Base-by-base conservation (phyloP, 1,140 invertebrate species). In the Lordiphosa stackelbergi region DNA sequence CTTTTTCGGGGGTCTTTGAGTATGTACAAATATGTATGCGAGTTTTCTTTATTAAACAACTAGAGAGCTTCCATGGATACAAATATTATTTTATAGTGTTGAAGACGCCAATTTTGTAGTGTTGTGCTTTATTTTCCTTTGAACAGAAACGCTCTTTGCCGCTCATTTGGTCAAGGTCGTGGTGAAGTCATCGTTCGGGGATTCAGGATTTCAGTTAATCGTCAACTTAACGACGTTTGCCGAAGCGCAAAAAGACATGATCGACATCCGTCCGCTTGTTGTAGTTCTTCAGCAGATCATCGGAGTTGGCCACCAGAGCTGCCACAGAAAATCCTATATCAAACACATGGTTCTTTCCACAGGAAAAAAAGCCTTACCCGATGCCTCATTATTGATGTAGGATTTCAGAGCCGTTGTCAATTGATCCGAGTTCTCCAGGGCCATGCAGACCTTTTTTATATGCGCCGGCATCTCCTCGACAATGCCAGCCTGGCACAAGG, bases 251-350 rank as follows among this genome's bases (percentile, higher is more conserved):
- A 73, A 94, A 94, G 38, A 94, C 92, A 69, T 94, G 93, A 74
- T 94, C 93, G 45, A 93, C 91, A 85, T 94, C 93, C 73, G 94
- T 93, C 53, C 93, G 90, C 70, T 94, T 94, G 6, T 91, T 91
- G 45, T 90, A 90, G 69, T 86, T 86, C 38, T 71, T 72, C 24
- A 79, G 12, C 36, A 87, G 47, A 49, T 88, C 85, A 10, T 88
- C 86, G 5, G 73, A 70, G 46, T 77, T 79, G 28, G 77, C 68
- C 37, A 88, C 66, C 13, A 88, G 36, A 16, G 86, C 87, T 88
- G 24, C 2, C 53, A 37, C 12, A 36, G 22, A 47, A 59, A 40
- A 42, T 47, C 6, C n/a, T 36, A 19, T 3, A 42, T 28, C 12
- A 35, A 24, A 28, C 3, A 31, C 6, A 12, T 5, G 5, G 22